These are phyloP conservation scores for Sinopyrophorus schimmeli DNA, from an alignment of 2,888 invertebrate species.

Conservation along the genomic window DNA sequence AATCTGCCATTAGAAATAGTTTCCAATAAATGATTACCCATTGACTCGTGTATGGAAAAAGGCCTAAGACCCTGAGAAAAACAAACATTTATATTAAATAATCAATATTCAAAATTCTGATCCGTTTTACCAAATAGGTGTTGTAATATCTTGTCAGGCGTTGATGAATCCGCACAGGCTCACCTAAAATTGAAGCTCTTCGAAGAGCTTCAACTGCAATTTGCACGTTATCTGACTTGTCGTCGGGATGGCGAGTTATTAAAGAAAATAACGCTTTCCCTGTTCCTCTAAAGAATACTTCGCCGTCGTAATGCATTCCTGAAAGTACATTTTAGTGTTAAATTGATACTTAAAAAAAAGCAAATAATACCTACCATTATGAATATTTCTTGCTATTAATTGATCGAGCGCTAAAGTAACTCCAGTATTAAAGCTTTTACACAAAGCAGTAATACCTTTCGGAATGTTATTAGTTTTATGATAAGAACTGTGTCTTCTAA, in stretches of 20 bases:
- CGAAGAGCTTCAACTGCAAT: constrained; percentile 69
- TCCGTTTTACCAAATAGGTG: constrained; percentile 60
- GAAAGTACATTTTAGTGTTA: constrained; percentile 4
- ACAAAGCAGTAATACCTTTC: constrained; percentile 45
- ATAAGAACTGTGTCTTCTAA: constrained; percentile 45
- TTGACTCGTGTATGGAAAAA: constrained; percentile 71
- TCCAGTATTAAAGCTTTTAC: constrained; percentile 50
- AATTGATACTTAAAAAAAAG: not conserved
- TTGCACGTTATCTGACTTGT: constrained; percentile 63
- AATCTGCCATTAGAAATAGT: constrained; percentile 68
- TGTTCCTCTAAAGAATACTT: constrained; percentile 69
- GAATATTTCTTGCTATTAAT: constrained; percentile 48
- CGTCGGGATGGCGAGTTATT: constrained; percentile 62
- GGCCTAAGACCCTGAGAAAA: constrained; percentile 68
- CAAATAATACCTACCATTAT: constrained; percentile 43
- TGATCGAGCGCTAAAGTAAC: constrained; percentile 51
- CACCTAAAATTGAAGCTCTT: constrained; percentile 66
- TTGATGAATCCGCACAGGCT: constrained; percentile 65
- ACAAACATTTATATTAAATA: not conserved
- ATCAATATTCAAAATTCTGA: not conserved
- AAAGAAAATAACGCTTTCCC: constrained; percentile 71
- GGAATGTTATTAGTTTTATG: constrained; percentile 48
- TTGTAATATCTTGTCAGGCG: constrained; percentile 73
- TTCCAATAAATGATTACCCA: constrained; percentile 68
- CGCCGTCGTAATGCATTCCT: constrained; percentile 63